Base-by-base conservation (phyloP, 1,140 invertebrate species). In the Drosophila santomea region DNA sequence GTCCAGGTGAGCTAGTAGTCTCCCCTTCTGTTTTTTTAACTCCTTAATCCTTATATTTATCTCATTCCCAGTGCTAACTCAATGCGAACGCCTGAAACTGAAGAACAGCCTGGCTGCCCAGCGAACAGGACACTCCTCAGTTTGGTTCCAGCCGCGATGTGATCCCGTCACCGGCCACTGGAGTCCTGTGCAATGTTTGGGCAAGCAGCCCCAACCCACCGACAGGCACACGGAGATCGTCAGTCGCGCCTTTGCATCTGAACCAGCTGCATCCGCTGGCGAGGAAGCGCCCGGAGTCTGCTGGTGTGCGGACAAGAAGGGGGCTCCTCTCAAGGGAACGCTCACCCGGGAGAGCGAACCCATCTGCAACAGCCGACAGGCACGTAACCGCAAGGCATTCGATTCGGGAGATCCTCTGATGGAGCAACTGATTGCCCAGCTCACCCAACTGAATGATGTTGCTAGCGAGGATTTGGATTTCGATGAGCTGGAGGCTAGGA, bases 261-360 rank as follows among this genome's bases (percentile, higher is more conserved):
- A 45, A 7, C 7, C 47, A 2, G 32, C 8, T 5, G 39, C 48
- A 14, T 32, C 60, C 25, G 55, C 55, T 35, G 36, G 15, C 6
- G 43, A 83, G 11, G 51, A 71, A 8, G 60, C 86, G 0, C 90
- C 90, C 52, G 95, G 95, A 5, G 95, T 97, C 0, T 97, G 97
- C 86, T 97, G 97, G 96, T 97, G 97, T 91, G 96, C 97, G 0
- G 96, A 95, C 67, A 95, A 95, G 12, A 95, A 96, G 74, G 97
- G 97, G 1, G 95, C 96, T 68, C 96, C 96, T 0, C 92, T 97
- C 0, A 96, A 97, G 90, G 96, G 96, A 1, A 96, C 96, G 0
- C 88, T 97, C 28, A 95, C 95, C 4, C 93, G 96, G n/a, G 95
- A 95, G 5, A 93, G 93, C 8, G 95, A 96, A 67, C 96, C 95